Percentiles rank a stretch among this genome's conserved stretches.
Conservation (phyloP, 2,113 vertebrate species). For the Mionectes macconnelli region DNA sequence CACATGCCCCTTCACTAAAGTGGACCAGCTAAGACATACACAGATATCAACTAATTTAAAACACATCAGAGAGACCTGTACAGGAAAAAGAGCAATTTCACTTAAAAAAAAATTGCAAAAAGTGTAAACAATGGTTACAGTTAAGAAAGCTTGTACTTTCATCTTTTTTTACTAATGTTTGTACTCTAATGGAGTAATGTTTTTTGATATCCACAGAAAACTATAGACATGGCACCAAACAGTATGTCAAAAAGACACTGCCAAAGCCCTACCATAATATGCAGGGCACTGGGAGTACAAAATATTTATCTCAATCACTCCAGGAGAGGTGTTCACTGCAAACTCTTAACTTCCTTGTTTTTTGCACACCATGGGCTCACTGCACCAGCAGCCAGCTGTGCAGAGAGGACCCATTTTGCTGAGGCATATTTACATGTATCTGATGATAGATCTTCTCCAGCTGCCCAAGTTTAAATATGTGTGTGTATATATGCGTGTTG, state of each 20-base stretch:
- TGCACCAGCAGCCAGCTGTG: slow-evolving; percentile 7
- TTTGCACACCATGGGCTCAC: background rate
- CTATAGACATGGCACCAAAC: background rate
- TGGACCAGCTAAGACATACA: background rate
- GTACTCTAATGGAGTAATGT: background rate
- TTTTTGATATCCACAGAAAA: background rate
- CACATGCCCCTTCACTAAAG: background rate
- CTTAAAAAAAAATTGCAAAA: background rate
- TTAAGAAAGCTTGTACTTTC: background rate
- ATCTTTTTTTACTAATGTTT: background rate
- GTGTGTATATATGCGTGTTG: background rate
- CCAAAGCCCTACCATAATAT: background rate
- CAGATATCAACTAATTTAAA: background rate
- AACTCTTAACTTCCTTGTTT: background rate
- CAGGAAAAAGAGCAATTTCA: background rate
- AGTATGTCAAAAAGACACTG: background rate
- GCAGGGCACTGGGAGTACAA: background rate
- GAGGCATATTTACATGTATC: slow-evolving; percentile 4
- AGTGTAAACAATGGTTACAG: background rate
- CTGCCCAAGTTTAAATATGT: background rate
- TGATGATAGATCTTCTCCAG: background rate
- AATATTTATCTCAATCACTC: background rate
- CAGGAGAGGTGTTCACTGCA: background rate
- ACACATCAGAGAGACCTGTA: background rate
- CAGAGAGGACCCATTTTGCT: background rate